Evolutionary conservation across 2,888 invertebrate species (phyloP).

Genomic region (Ganaspis brasiliensis): DNA sequence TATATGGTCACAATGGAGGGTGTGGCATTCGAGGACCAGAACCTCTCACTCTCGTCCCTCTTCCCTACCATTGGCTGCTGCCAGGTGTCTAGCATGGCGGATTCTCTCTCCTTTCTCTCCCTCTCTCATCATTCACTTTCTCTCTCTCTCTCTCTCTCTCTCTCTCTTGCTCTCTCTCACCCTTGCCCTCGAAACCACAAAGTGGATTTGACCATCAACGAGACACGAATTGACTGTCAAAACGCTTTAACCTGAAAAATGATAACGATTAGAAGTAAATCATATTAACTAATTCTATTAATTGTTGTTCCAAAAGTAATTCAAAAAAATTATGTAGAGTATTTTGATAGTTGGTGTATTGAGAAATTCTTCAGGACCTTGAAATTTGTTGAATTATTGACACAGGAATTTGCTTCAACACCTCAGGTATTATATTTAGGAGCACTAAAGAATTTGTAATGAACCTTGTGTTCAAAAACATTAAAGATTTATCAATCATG

Average conservation of each 20-base stretch:
- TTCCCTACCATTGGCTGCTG: slow-evolving; percentile 74
- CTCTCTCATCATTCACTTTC: background rate
- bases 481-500: slow-evolving; percentile 2
- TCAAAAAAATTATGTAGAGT: too few relatives aligned
- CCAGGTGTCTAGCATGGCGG: slow-evolving; percentile 76
- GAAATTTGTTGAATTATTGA: too few relatives aligned
- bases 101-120: slow-evolving; percentile 52
- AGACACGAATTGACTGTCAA: background rate
- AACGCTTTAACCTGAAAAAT: background rate
- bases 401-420: background rate
- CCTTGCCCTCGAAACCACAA: slow-evolving; percentile 1
- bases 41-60: slow-evolving; percentile 67
- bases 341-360: too few relatives aligned
- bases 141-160: slow-evolving; percentile 26
- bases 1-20: slow-evolving; percentile 77
- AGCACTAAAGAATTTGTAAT: background rate
- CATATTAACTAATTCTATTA: too few relatives aligned
- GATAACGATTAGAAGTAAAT: background rate
- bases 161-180: slow-evolving; percentile 27
- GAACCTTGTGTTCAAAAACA: background rate
- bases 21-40: slow-evolving; percentile 79
- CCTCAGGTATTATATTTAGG: background rate
- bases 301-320: too few relatives aligned
- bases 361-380: background rate
- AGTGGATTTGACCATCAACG: slow-evolving; percentile 10